phyloP scores from a whole-genome alignment of 2,888 invertebrate species.

The Drosophila pseudotalamancana region DNA sequence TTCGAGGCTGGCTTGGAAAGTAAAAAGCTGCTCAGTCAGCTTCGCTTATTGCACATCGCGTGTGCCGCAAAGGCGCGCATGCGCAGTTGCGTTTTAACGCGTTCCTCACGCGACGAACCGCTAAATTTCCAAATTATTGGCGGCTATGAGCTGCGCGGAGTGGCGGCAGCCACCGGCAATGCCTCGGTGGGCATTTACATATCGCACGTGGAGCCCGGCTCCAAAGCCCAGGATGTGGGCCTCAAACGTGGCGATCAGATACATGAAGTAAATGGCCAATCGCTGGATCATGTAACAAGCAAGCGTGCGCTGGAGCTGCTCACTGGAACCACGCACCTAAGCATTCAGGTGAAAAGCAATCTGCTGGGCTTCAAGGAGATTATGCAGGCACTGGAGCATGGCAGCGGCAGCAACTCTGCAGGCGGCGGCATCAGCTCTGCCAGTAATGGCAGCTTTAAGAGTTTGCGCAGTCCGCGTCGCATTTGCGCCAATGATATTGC shows the following conservation, averaged over 20 bases:
- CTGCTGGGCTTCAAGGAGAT: conserved; percentile 92
- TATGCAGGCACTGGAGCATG: conserved; percentile 84
- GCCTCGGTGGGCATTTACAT: conserved; percentile 94
- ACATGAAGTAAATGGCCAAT: conserved; percentile 98
- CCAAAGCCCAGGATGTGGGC: conserved; percentile 98
- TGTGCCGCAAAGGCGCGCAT: conserved; percentile 98
- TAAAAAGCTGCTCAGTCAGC: conserved; percentile 93
- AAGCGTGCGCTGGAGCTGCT: conserved; percentile 96
- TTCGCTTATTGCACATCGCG: conserved; percentile 95
- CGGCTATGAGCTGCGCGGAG: conserved; percentile 90
- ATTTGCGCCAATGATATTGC: conserved; percentile 87
- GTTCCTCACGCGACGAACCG: conserved; percentile 96
- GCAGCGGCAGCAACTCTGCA: conserved; percentile 70
- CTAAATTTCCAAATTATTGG: conserved; percentile 97
- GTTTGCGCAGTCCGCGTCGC: conserved; percentile 78
- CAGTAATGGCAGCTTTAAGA: conserved; percentile 64
- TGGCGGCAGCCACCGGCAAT: conserved; percentile 84
- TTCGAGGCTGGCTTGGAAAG: conserved; percentile 94
- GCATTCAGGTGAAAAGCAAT: conserved; percentile 98
- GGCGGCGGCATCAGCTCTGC: conserved; percentile 22
- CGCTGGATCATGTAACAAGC: conserved; percentile 96
- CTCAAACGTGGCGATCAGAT: conserved; percentile 99
- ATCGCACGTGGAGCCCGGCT: conserved; percentile 95
- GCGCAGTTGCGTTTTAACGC: conserved; percentile 94
- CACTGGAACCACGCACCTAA: conserved; percentile 96